These are phyloP conservation scores for Argynnis bischoffii DNA, from an alignment of 2,888 invertebrate genomes.

Conservation along the genomic window DNA sequence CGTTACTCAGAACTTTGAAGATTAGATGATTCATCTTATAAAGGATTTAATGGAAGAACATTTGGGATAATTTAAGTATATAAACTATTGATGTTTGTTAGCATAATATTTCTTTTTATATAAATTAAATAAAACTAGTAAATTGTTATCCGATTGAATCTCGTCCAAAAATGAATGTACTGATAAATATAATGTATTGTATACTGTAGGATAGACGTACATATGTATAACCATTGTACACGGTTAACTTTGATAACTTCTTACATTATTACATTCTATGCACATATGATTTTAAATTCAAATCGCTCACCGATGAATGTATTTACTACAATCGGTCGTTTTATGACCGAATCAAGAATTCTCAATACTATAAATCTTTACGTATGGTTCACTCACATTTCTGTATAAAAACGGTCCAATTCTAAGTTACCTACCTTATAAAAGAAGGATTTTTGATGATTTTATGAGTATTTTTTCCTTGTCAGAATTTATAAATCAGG, in stretches of 20 bases:
- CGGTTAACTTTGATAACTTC: conserved; percentile 5
- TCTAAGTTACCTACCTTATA: too few species aligned
- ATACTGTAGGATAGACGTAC: neutral
- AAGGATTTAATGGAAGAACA: conserved; percentile 20
- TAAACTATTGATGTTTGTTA: too few species aligned
- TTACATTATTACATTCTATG: conserved; percentile 46
- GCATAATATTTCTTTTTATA: too few species aligned
- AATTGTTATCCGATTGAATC: too few species aligned
- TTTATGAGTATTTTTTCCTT: too few species aligned
- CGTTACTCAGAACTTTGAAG: conserved; percentile 25
- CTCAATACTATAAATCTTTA: conserved; percentile 27
- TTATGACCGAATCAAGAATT: conserved; percentile 48
- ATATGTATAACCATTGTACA: conserved; percentile 6
- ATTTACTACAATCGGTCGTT: conserved; percentile 49
- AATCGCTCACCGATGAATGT: conserved; percentile 44
- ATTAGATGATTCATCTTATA: conserved; percentile 29
- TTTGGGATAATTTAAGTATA: conserved; percentile 3
- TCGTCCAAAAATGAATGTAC: too few species aligned
- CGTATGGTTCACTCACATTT: conserved; percentile 10
- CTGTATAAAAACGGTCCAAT: neutral
- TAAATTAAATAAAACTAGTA: too few species aligned
- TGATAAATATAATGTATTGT: neutral
- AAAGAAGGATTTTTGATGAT: too few species aligned
- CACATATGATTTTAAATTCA: conserved; percentile 58
- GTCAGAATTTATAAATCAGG: too few species aligned